Base-by-base conservation (phyloP, 1,140 invertebrate genomes). In the Phenacoccus solenopsis region DNA sequence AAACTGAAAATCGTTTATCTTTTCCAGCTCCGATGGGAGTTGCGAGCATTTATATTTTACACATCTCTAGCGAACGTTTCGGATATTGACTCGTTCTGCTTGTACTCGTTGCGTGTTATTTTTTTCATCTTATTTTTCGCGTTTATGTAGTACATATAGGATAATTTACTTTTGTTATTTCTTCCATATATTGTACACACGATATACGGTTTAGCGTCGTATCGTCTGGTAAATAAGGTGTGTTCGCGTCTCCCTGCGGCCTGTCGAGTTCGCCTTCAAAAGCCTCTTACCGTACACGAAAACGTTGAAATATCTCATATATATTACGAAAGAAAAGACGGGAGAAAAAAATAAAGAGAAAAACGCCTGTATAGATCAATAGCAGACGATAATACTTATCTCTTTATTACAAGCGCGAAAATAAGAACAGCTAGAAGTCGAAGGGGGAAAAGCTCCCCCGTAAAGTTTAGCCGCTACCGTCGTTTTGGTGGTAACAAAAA, bases 331-430 rank as follows among this genome's bases (percentile, higher is more conserved):
- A 32, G 5, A 7, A 32, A 5, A 32, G 5, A 32, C 5, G 5
- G 13, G 30, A 32, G 30, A 5, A 32, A 13, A 32, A 13, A 16
- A 49, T 2, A 3, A 5, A n/a, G 38, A 49, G 38, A 49, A 49
- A 49, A 49, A 49, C 38, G 13, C 3, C 38, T 49, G 38, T 49
- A 16, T 49, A 49, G 38, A 49, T 49, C 38, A 49, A 49, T 49
- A 49, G 20, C 38, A 49, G 38, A 49, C 38, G 38, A 49, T 49
- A 49, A 49, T 49, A 49, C 38, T 49, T 49, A 49, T 49, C 38
- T 49, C 38, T 49, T 49, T 49, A 49, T 49, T 49, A 49, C 38
- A 49, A 49, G 38, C 38, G 38, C 38, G 38, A 49, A 49, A 49
- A 49, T 9, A 49, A 16, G 2, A 7, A 32, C 30, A 13, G 5